These are phyloP conservation scores for Pempheris klunzingeri DNA, from an alignment of 2,797 vertebrate genomes.

Conservation along the genomic window DNA sequence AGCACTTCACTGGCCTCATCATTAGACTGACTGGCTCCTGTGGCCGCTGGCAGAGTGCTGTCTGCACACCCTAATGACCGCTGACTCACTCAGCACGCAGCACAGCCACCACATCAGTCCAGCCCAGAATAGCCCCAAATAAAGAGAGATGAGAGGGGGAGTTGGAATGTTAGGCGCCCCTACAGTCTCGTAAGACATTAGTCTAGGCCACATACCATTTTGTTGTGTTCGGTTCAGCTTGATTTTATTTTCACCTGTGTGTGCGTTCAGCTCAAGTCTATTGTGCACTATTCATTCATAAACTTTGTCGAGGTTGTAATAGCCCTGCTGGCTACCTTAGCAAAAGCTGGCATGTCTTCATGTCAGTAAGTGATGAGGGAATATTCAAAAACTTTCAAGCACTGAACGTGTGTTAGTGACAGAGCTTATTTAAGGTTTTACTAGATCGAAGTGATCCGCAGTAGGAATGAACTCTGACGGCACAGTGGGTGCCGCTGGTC, in stretches of 20 bases:
- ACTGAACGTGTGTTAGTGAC: neutral
- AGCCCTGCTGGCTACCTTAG: neutral
- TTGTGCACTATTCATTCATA: neutral
- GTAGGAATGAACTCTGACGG: neutral
- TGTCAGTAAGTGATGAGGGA: neutral
- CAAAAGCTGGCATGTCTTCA: neutral
- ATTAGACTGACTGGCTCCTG: constrained; percentile 82
- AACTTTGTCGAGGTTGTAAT: neutral
- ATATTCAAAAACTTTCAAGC: neutral
- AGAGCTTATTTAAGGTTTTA: constrained; percentile 10
- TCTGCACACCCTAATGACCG: constrained; percentile 78
- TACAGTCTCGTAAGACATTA: constrained; percentile 56
- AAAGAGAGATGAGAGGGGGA: constrained; percentile 70
- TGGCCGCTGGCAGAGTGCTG: constrained; percentile 77
- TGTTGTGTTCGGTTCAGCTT: neutral
- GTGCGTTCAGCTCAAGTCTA: neutral
- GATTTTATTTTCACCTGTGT: neutral
- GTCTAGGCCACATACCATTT: constrained; percentile 10
- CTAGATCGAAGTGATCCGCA: no score
- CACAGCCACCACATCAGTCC: constrained; percentile 69
- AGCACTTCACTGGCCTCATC: constrained; percentile 69
- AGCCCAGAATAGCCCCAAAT: constrained; percentile 74
- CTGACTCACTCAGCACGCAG: constrained; percentile 77
- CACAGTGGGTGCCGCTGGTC: neutral
- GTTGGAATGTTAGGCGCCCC: constrained; percentile 52